Conservation (phyloP, 2,888 invertebrate genomes). For the Dolichomitus sp. region DNA sequence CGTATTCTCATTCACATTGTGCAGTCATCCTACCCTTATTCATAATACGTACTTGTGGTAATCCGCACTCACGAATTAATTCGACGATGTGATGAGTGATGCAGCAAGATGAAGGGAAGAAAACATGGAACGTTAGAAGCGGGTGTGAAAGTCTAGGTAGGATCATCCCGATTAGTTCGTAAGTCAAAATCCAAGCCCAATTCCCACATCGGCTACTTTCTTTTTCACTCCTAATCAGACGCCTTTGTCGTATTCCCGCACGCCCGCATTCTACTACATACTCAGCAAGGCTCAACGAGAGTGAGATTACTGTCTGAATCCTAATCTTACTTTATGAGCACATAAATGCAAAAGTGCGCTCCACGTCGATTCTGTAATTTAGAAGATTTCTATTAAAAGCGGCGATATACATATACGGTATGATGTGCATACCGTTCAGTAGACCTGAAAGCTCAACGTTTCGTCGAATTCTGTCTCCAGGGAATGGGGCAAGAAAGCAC, state of each 20-base stretch:
- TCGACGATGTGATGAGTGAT: too few species aligned
- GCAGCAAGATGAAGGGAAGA: too few species aligned
- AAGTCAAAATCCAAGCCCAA: not conserved
- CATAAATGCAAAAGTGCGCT: conserved; percentile 78
- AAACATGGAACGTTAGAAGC: too few species aligned
- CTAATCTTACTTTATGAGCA: conserved; percentile 81
- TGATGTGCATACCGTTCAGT: not conserved
- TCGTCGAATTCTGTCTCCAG: conserved; percentile 2
- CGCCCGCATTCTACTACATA: conserved; percentile 71
- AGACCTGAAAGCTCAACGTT: conserved; percentile 20
- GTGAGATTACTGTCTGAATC: conserved; percentile 66
- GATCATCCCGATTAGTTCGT: too few species aligned
- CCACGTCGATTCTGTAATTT: conserved; percentile 40
- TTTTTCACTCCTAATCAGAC: conserved; percentile 69
- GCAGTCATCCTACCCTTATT: not conserved
- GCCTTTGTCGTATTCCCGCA: conserved; percentile 55
- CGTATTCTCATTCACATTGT: conserved; percentile 11
- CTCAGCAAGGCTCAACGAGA: conserved; percentile 75
- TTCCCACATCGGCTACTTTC: conserved; percentile 53
- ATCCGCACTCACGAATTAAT: conserved; percentile 12
- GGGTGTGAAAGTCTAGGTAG: too few species aligned
- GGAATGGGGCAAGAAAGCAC: conserved; percentile 11
- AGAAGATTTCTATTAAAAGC: not conserved
- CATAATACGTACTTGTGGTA: conserved; percentile 1
- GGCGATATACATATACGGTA: not conserved